A percentile compares a stretch with the other conserved stretches of the same genome.
phyloP scores from a whole-genome alignment of 2,113 vertebrate genomes.

The Corythornis vintsioides region DNA sequence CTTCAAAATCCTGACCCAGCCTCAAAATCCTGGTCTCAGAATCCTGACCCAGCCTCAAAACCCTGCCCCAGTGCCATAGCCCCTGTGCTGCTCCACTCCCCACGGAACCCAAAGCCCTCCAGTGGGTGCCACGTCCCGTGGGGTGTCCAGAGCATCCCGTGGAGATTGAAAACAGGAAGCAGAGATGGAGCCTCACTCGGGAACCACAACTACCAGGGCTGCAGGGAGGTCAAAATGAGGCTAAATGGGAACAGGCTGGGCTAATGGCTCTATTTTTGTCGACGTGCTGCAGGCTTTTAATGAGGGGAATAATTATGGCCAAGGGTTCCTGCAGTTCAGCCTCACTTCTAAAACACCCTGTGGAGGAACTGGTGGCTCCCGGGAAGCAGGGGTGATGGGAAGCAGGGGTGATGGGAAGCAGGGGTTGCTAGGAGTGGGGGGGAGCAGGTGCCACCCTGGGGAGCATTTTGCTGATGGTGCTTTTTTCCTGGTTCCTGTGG shows the following conservation, averaged over 20 bases:
- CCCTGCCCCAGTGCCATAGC: neutral
- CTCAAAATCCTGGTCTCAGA: too few relatives aligned
- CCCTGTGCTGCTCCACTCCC: neutral
- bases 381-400: rapidly evolving
- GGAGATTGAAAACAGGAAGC: neutral
- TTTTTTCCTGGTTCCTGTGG: neutral
- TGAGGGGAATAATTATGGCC: neutral
- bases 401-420: too few relatives aligned
- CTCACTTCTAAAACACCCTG: neutral
- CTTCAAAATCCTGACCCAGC: too few relatives aligned
- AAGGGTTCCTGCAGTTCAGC: neutral
- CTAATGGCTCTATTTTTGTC: neutral
- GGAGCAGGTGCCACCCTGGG: neutral
- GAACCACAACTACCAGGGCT: neutral
- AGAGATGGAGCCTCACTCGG: rapidly evolving
- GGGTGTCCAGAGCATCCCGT: neutral
- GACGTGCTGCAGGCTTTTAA: neutral
- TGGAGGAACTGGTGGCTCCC: rapidly evolving
- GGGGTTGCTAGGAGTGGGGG: rapidly evolving
- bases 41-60: too few relatives aligned
- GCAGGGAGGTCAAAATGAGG: neutral
- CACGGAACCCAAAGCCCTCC: neutral
- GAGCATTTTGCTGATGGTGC: neutral
- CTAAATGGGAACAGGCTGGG: neutral
- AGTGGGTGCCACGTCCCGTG: rapidly evolving